A percentile compares a stretch with the other conserved stretches of the same genome.
Evolutionary conservation across 2,797 vertebrate genomes (phyloP).

Genomic region (Eospalax fontanierii): DNA sequence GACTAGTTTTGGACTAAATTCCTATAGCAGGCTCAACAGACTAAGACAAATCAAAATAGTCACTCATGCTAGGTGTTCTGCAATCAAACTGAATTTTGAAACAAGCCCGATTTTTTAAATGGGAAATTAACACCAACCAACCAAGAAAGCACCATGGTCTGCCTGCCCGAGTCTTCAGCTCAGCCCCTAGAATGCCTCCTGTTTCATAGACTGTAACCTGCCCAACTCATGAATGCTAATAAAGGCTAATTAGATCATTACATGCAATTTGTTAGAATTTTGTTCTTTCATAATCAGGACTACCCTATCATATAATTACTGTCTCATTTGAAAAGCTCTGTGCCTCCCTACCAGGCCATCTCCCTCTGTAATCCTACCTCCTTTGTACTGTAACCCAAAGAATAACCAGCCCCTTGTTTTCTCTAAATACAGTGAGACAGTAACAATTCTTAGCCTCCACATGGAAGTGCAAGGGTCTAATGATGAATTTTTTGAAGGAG

Average conservation of each 20-base stretch:
- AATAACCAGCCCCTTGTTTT: background rate
- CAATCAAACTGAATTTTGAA: constrained; percentile 2
- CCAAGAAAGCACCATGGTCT: background rate
- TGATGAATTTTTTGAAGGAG: background rate
- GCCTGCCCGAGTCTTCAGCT: too few species aligned
- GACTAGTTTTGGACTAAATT: background rate
- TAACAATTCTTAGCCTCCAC: background rate
- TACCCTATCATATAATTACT: background rate
- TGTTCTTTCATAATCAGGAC: constrained; percentile 21
- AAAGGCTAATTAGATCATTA: constrained; percentile 62
- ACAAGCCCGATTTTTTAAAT: background rate
- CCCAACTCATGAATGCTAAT: constrained; percentile 33
- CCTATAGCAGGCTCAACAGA: background rate
- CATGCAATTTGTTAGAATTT: constrained; percentile 26
- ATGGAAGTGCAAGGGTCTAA: background rate
- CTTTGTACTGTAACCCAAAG: background rate
- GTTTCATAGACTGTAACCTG: background rate
- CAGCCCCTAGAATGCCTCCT: too few species aligned
- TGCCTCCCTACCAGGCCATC: background rate
- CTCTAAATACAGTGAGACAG: background rate
- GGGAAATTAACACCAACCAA: background rate
- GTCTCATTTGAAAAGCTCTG: constrained; percentile 27
- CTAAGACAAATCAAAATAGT: background rate
- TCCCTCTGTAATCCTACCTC: background rate
- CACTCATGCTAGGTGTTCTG: background rate